phyloP scores from a whole-genome alignment of 2,797 vertebrate genomes.

The Anableps anableps region DNA sequence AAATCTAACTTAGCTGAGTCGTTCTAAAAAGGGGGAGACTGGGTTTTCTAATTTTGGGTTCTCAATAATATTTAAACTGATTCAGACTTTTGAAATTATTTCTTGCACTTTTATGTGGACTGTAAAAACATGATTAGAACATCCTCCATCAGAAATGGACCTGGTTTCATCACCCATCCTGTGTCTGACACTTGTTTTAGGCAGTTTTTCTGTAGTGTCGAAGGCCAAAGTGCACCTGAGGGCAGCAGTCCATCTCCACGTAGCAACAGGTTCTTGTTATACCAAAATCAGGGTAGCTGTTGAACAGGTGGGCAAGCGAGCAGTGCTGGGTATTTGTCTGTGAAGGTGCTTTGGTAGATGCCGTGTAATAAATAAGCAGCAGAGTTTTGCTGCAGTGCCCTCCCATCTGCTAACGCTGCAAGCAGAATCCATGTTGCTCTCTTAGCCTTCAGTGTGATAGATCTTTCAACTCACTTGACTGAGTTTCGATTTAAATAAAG shows the following conservation, averaged over 20 bases:
- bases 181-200: background rate
- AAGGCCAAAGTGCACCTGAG: slow-evolving; percentile 39
- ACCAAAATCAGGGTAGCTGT: slow-evolving; percentile 19
- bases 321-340: slow-evolving; percentile 35
- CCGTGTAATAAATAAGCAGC: slow-evolving; percentile 37
- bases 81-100: background rate
- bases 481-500: slow-evolving; percentile 48
- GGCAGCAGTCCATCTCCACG: slow-evolving; percentile 15
- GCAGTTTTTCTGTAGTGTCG: slow-evolving; percentile 25
- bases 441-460: slow-evolving; percentile 17
- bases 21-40: too few species aligned
- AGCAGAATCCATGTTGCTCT: slow-evolving; percentile 26
- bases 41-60: too few species aligned
- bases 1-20: background rate
- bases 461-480: slow-evolving; percentile 16
- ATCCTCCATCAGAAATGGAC: background rate
- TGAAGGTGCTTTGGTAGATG: slow-evolving; percentile 53
- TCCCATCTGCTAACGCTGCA: slow-evolving; percentile 27
- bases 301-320: slow-evolving; percentile 32
- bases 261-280: slow-evolving; percentile 5
- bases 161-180: background rate
- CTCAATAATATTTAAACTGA: too few species aligned
- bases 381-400: slow-evolving; percentile 38
- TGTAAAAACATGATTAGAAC: background rate
- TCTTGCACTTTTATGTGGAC: background rate